Evolutionary conservation across 2,113 vertebrate species (phyloP).

Genomic region (Corydoras sp.): DNA sequence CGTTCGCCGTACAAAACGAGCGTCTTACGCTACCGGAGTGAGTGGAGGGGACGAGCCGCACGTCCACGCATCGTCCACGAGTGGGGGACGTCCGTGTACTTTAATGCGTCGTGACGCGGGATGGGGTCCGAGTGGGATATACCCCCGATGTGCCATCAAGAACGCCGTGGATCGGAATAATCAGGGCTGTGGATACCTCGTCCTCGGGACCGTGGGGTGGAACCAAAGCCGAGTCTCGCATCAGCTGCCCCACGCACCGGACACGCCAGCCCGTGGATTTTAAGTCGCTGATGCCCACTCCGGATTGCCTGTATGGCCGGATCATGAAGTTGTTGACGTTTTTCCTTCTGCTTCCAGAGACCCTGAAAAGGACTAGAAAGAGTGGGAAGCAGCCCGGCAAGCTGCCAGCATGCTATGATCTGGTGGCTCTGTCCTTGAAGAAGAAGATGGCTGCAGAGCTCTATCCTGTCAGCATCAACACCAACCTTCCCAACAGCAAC

Average conservation of each 20-base stretch:
- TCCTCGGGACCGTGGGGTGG: too few species aligned
- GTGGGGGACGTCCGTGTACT: too few species aligned
- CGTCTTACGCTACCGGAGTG: slow-evolving; percentile 21
- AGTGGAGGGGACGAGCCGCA: background rate
- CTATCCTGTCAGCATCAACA: slow-evolving; percentile 76
- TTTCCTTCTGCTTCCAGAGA: slow-evolving; percentile 81
- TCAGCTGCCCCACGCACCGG: too few species aligned
- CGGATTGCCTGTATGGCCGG: slow-evolving; percentile 76
- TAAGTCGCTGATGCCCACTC: slow-evolving; percentile 68
- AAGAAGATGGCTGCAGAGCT: slow-evolving; percentile 91
- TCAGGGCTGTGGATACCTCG: too few species aligned
- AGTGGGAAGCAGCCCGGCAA: slow-evolving; percentile 63
- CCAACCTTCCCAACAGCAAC: slow-evolving; percentile 69
- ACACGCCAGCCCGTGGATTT: slow-evolving; percentile 28
- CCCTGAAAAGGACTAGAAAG: slow-evolving; percentile 75
- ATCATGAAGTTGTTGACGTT: slow-evolving; percentile 84
- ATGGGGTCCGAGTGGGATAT: too few species aligned
- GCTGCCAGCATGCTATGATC: slow-evolving; percentile 71
- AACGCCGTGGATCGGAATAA: too few species aligned
- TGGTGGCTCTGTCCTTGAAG: slow-evolving; percentile 66
- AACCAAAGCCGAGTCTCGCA: too few species aligned
- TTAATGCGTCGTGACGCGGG: too few species aligned
- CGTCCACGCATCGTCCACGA: background rate
- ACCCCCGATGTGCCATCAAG: too few species aligned
- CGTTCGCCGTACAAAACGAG: slow-evolving; percentile 35